These are phyloP conservation scores for Luperina testacea DNA, from an alignment of 2,888 invertebrate genomes.

Conservation along the genomic window DNA sequence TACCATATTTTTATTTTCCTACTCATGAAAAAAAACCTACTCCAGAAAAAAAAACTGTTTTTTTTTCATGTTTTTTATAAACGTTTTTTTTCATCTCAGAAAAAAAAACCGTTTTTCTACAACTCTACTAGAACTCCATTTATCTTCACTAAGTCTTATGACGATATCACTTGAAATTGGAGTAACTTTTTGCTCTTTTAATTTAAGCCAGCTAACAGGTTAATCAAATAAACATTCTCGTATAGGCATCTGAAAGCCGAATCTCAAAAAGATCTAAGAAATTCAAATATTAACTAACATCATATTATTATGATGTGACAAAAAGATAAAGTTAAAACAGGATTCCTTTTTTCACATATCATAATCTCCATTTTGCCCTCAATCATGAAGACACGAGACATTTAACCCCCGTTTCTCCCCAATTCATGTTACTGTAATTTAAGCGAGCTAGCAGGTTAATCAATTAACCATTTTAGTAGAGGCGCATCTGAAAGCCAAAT, in stretches of 20 bases:
- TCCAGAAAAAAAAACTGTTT: too few relatives aligned
- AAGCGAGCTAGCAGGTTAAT: slow-evolving; percentile 11
- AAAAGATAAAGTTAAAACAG: neutral
- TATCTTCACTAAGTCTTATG: neutral
- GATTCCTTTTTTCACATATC: neutral
- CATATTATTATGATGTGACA: neutral
- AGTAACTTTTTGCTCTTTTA: neutral
- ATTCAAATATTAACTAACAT: neutral
- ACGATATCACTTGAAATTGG: neutral
- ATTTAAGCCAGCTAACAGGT: neutral
- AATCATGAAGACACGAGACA: slow-evolving; percentile 18
- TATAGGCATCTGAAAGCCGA: neutral
- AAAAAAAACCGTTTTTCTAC: too few relatives aligned
- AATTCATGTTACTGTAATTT: slow-evolving; percentile 24
- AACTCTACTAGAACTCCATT: slow-evolving; percentile 2
- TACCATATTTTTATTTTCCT: too few relatives aligned
- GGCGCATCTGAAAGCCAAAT: too few relatives aligned
- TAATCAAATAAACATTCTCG: neutral
- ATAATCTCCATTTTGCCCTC: neutral
- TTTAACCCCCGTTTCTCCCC: slow-evolving; percentile 20
- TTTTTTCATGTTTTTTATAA: too few relatives aligned
- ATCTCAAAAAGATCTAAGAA: neutral
- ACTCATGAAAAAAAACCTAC: too few relatives aligned
- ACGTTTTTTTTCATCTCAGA: too few relatives aligned
- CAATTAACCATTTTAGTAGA: too few relatives aligned